Evolutionary conservation across 2,888 invertebrate species (phyloP).

Genomic region (Incurvaria masculella): DNA sequence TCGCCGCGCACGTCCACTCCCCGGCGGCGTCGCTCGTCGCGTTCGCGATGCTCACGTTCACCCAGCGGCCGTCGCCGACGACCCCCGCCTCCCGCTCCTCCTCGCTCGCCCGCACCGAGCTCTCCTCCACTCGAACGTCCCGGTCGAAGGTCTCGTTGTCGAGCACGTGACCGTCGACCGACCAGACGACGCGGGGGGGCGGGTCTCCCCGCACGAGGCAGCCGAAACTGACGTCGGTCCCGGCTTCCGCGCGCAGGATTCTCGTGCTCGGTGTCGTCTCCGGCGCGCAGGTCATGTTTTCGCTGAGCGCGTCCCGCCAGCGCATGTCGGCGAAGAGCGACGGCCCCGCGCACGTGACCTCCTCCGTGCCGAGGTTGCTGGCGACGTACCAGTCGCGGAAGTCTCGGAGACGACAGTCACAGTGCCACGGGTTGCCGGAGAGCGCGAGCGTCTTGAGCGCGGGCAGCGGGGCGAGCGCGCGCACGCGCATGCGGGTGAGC

Average conservation of each 20-base stretch:
- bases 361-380: slow-evolving; percentile 72
- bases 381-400: slow-evolving; percentile 81
- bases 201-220: slow-evolving; percentile 81
- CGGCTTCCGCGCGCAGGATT: slow-evolving; percentile 67
- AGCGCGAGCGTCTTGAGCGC: slow-evolving; percentile 73
- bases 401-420: slow-evolving; percentile 80
- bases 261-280: slow-evolving; percentile 58
- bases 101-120: slow-evolving; percentile 30
- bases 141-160: slow-evolving; percentile 33
- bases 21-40: slow-evolving; percentile 80
- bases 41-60: slow-evolving; percentile 78
- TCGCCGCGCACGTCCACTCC: slow-evolving; percentile 79
- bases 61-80: slow-evolving; percentile 63
- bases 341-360: slow-evolving; percentile 71
- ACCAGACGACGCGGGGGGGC: slow-evolving; percentile 76
- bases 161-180: slow-evolving; percentile 60
- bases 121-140: slow-evolving; percentile 33
- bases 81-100: slow-evolving; percentile 39
- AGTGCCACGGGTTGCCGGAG: slow-evolving; percentile 86
- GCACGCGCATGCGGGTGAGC: slow-evolving; percentile 61
- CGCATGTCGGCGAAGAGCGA: slow-evolving; percentile 59
- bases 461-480: slow-evolving; percentile 46
- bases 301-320: slow-evolving; percentile 72
- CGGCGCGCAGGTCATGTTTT: slow-evolving; percentile 80
- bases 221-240: slow-evolving; percentile 78